These are phyloP conservation scores for Phrynocephalus guinanensis DNA, from an alignment of 2,797 vertebrate species.

Conservation along the genomic window DNA sequence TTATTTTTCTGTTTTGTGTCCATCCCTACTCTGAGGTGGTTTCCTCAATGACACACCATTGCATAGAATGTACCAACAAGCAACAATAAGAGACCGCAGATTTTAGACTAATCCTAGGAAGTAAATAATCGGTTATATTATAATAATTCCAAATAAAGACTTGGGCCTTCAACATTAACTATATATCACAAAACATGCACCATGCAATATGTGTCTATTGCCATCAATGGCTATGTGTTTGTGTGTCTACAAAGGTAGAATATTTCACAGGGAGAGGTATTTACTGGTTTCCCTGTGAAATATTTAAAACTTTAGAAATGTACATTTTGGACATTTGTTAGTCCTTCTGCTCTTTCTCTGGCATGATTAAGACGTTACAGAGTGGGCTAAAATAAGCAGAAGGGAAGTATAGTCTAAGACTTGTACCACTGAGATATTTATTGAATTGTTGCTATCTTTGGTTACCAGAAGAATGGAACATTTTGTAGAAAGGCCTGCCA, in stretches of 20 bases:
- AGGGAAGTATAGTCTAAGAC: not conserved
- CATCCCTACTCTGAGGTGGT: too few relatives aligned
- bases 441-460: not conserved
- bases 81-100: not conserved
- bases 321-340: not conserved
- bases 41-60: not conserved
- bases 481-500: slow-evolving; percentile 38
- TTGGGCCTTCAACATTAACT: too few relatives aligned
- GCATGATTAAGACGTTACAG: not conserved
- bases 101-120: not conserved
- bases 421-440: not conserved
- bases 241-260: too few relatives aligned
- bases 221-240: too few relatives aligned
- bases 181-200: too few relatives aligned
- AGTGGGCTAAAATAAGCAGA: not conserved
- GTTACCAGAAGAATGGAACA: slow-evolving; percentile 22
- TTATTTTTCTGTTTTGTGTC: too few relatives aligned
- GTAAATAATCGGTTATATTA: too few relatives aligned
- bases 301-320: not conserved
- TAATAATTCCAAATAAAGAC: not conserved
- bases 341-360: not conserved
- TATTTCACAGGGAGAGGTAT: too few relatives aligned
- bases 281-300: not conserved
- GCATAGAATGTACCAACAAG: not conserved
- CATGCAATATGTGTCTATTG: too few relatives aligned